phyloP scores from a whole-genome alignment of 2,113 vertebrate species.

The Australoheros scitulus region DNA sequence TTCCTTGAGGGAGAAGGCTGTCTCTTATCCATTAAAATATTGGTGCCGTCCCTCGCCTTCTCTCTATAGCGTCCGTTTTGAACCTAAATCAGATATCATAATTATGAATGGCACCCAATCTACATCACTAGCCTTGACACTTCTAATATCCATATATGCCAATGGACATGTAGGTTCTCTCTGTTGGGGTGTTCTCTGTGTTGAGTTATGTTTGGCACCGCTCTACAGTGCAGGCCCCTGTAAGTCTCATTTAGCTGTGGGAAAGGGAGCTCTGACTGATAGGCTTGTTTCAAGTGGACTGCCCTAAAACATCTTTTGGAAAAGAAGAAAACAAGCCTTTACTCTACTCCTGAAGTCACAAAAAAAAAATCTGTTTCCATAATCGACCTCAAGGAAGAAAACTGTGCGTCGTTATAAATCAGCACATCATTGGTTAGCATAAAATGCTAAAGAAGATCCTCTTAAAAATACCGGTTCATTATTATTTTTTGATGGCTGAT shows the following conservation, averaged over 20 bases:
- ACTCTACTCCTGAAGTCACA: background rate
- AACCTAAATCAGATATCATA: constrained; percentile 79
- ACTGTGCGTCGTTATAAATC: constrained; percentile 1
- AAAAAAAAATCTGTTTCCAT: constrained; percentile 2
- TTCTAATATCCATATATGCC: constrained; percentile 80
- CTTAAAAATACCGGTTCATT: background rate
- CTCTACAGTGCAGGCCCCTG: constrained; percentile 52
- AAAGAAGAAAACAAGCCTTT: constrained; percentile 56
- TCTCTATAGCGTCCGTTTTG: constrained; percentile 56
- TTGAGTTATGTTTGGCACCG: constrained; percentile 74
- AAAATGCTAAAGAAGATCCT: background rate
- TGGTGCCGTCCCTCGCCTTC: constrained; percentile 64
- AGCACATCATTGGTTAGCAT: background rate
- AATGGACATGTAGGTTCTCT: constrained; percentile 74
- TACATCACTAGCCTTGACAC: constrained; percentile 78
- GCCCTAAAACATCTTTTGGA: constrained; percentile 53
- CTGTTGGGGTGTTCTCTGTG: constrained; percentile 63
- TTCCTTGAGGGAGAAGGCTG: constrained; percentile 82
- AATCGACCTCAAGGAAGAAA: background rate
- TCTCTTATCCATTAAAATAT: constrained; percentile 80
- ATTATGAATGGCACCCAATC: constrained; percentile 80
- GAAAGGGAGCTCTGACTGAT: constrained; percentile 67
- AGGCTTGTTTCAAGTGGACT: constrained; percentile 62
- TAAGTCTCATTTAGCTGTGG: constrained; percentile 72
- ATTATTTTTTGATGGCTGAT: constrained; percentile 16